Conservation (phyloP, 1,140 invertebrate genomes). For the Tetraneura akinire region DNA sequence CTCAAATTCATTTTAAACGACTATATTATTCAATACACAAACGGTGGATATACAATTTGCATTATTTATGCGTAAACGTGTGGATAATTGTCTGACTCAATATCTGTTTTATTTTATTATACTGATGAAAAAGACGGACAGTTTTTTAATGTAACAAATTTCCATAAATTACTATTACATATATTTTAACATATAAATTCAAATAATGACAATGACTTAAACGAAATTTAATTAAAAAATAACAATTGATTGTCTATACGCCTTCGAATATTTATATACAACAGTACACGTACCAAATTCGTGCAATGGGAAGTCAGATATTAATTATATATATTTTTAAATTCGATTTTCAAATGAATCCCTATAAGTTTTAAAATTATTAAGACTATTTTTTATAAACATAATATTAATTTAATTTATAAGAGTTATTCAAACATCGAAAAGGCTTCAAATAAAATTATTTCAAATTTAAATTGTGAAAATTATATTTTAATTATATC, state of each 20-base stretch:
- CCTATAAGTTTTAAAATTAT: not conserved
- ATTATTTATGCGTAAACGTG: not conserved
- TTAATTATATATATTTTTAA: not conserved
- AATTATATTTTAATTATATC: not conserved
- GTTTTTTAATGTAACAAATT: not conserved
- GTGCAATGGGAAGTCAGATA: too few species aligned
- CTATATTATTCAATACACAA: not conserved
- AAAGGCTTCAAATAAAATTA: conserved; percentile 8
- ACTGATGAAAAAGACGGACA: not conserved
- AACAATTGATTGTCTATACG: not conserved
- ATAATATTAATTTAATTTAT: not conserved
- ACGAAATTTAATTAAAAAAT: not conserved
- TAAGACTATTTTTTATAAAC: not conserved
- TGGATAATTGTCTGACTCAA: conserved; percentile 2
- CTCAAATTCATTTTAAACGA: not conserved
- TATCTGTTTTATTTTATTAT: conserved; percentile 3
- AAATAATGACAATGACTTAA: not conserved
- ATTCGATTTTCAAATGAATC: conserved; percentile 5
- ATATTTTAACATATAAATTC: not conserved
- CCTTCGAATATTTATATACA: not conserved
- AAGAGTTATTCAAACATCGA: not conserved
- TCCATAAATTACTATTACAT: not conserved
- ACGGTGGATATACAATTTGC: not conserved
- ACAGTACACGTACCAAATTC: too few species aligned
- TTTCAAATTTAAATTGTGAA: not conserved